phyloP scores from a whole-genome alignment of 2,888 invertebrate genomes.

The Nephrotoma guestfalica region DNA sequence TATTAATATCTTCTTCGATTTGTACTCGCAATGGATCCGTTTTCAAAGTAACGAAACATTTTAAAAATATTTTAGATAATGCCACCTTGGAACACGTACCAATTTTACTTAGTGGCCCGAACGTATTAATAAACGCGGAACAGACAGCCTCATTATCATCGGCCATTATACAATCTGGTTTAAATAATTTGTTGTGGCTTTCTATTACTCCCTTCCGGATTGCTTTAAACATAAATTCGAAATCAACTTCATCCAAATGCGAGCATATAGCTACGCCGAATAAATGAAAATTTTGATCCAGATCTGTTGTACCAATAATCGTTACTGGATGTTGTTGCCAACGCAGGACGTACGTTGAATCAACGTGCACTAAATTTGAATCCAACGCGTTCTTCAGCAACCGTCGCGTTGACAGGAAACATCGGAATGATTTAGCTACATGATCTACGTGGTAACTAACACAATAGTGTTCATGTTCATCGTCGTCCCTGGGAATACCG shows the following conservation, averaged over 20 bases:
- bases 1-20: neutral
- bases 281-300: neutral
- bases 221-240: neutral
- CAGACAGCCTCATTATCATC: neutral
- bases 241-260: neutral
- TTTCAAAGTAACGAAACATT: too few species aligned
- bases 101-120: neutral
- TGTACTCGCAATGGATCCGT: neutral
- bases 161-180: neutral
- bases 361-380: constrained; percentile 10
- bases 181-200: neutral
- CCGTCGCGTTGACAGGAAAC: neutral
- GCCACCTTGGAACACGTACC: neutral
- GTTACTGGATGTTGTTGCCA: neutral
- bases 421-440: neutral
- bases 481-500: neutral
- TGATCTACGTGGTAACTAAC: neutral
- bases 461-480: neutral
- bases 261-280: neutral
- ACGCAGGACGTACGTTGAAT: neutral
- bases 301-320: neutral
- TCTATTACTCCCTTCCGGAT: neutral
- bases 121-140: neutral
- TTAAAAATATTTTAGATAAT: neutral
- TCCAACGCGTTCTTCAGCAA: neutral